Evolutionary conservation across 2,888 invertebrate genomes (phyloP).

Genomic region (Boloria selene): DNA sequence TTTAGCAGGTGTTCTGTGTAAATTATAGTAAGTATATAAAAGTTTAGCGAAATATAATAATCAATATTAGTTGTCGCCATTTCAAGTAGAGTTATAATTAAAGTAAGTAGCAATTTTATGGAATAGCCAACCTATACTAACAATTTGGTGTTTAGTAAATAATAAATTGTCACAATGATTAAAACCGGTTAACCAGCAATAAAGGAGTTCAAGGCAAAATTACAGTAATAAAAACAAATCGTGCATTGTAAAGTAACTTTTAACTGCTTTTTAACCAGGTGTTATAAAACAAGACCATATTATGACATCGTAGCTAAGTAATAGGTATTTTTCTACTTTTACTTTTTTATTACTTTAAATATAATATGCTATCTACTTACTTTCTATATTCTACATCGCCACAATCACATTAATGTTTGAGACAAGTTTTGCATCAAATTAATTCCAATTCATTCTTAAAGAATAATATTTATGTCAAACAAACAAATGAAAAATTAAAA

Average conservation of each 20-base stretch:
- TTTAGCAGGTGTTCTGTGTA: neutral
- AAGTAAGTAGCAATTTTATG: neutral
- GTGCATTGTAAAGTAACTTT: neutral
- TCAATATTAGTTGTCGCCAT: too few relatives aligned
- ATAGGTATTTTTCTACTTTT: too few relatives aligned
- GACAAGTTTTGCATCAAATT: too few relatives aligned
- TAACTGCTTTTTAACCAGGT: neutral
- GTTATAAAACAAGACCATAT: too few relatives aligned
- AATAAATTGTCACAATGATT: conserved; percentile 12
- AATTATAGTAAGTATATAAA: neutral
- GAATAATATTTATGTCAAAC: too few relatives aligned
- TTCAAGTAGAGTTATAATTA: conserved; percentile 4
- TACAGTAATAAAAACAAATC: conserved; percentile 6
- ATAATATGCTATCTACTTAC: too few relatives aligned
- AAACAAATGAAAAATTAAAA: too few relatives aligned
- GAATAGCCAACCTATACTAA: neutral
- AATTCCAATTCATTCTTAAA: too few relatives aligned
- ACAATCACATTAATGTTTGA: too few relatives aligned
- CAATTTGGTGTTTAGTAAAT: neutral
- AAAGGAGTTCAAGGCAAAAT: conserved; percentile 24
- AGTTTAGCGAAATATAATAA: neutral
- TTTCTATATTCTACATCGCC: too few relatives aligned
- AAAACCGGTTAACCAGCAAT: conserved; percentile 14
- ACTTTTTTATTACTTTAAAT: too few relatives aligned
- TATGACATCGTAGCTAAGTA: too few relatives aligned